Evolutionary conservation across 2,888 invertebrate genomes (phyloP), one percentile per base, ranked within the genome.

Genomic region (Sminthurides aquaticus): DNA sequence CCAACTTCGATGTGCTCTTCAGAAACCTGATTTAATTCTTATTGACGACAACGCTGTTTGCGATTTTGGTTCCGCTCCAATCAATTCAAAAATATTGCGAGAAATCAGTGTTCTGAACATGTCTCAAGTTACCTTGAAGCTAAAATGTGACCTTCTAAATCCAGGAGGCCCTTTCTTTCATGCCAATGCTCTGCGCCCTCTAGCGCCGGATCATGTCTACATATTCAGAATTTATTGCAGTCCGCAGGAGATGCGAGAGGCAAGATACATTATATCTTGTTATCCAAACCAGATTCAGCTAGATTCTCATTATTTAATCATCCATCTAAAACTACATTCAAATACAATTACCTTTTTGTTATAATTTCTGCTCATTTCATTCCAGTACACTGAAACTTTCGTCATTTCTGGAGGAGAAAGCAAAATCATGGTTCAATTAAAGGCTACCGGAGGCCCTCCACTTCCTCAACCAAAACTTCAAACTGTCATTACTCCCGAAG

Each of bases 111-210:
- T 71, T n/a, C 62, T 67, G 15, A 72, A 72, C 54, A 26, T 71
- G 8, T 61, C 67, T 24, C 3, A 29, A 1, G 61, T 60, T 0
- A 11, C 60, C 1, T 58, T 71, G 11, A 61, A 61, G 1, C 49
- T 72, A 3, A 66, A 66, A 56, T 65, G 69, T 66, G 66, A 67
- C 34, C 22, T 65, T 27, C 25, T 71, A 24, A 67, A 71, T 48
- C 69, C 72, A 0, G 69, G 62, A 26, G 72, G 72, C 2, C 72
- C 72, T n/a, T 72, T 72, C 27, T 2, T 61, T 1, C 66, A 66
- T 29, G 64, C 65, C 57, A 72, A 72, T 67, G 66, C 70, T 22
- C 26, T 71, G 18, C 65, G 69, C 27, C 28, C 48, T 1, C 55
- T 72, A 18, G 65, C 65, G 2, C 54, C 65, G 1, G 65, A 72